A percentile compares a stretch with the other conserved stretches of the same genome.
These are phyloP conservation scores for Ostrea edulis DNA, from an alignment of 1,140 invertebrate genomes.

Conservation along the genomic window DNA sequence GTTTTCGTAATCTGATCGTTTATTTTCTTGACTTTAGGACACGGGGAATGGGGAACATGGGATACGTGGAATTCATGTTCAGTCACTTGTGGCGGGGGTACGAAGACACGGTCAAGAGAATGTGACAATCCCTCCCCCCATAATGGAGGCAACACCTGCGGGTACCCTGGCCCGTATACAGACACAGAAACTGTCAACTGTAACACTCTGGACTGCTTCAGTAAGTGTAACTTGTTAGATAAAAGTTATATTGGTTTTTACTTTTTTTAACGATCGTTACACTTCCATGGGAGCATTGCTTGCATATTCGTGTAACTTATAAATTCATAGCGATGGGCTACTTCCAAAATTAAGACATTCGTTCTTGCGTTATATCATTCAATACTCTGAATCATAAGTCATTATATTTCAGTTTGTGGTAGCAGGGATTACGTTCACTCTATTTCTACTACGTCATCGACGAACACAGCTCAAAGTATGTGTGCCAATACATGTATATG, in stretches of 20 bases:
- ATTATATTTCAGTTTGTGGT: neutral
- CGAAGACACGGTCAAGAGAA: constrained; percentile 82
- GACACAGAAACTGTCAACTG: neutral
- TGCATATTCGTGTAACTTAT: too few species aligned
- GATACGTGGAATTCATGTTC: constrained; percentile 62
- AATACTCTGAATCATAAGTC: too few species aligned
- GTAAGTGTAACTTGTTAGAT: too few species aligned
- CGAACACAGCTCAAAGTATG: neutral
- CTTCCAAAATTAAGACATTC: too few species aligned
- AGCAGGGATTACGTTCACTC: neutral
- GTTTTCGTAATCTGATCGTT: too few species aligned
- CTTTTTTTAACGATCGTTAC: too few species aligned
- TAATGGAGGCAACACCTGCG: constrained; percentile 64
- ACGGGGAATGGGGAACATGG: constrained; percentile 70
- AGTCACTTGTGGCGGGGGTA: constrained; percentile 77
- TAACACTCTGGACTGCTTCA: neutral
- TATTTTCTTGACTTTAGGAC: neutral
- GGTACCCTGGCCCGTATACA: neutral
- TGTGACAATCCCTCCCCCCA: constrained; percentile 82
- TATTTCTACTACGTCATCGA: neutral
- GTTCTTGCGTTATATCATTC: too few species aligned
- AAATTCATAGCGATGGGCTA: too few species aligned
- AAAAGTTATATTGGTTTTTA: too few species aligned
- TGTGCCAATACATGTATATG: neutral
- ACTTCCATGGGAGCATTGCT: too few species aligned